phyloP scores from a whole-genome alignment of 1,140 invertebrate species.

The Drosophila kanapiae region DNA sequence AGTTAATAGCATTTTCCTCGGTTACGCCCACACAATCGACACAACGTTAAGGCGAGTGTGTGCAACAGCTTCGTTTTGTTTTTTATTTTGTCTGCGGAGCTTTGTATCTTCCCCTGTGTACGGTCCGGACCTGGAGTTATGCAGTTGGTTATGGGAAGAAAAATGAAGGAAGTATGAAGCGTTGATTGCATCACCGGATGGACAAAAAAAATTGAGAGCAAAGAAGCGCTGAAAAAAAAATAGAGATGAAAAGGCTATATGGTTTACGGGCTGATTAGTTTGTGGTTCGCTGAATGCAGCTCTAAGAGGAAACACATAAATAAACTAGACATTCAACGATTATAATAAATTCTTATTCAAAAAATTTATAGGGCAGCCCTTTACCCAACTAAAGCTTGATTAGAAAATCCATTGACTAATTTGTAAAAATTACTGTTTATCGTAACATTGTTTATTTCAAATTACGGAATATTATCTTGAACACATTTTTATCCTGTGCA shows the following conservation, averaged over 20 bases:
- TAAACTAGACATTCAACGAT: background rate
- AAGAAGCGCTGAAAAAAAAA: background rate
- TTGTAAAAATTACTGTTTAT: background rate
- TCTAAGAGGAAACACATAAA: constrained; percentile 6
- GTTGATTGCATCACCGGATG: constrained; percentile 50
- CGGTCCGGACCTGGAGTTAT: constrained; percentile 22
- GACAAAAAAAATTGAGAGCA: constrained; percentile 3
- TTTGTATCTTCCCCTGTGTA: constrained; percentile 7
- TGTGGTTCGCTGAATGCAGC: constrained; percentile 3
- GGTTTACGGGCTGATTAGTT: constrained; percentile 14
- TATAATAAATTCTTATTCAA: background rate
- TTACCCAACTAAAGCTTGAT: background rate
- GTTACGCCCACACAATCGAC: constrained; percentile 51
- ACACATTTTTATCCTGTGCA: background rate
- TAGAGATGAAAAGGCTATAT: constrained; percentile 25
- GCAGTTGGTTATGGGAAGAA: constrained; percentile 27
- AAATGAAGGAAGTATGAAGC: constrained; percentile 39
- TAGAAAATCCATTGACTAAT: background rate
- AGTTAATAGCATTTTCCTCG: constrained; percentile 47
- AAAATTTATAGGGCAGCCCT: background rate
- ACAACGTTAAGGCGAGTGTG: constrained; percentile 30
- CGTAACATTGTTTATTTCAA: background rate
- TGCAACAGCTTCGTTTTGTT: constrained; percentile 45
- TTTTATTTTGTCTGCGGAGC: constrained; percentile 16
- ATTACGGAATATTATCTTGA: too few relatives aligned